Base-by-base conservation (phyloP, 2,888 invertebrate species). In the Drosophila suboccidentalis region DNA sequence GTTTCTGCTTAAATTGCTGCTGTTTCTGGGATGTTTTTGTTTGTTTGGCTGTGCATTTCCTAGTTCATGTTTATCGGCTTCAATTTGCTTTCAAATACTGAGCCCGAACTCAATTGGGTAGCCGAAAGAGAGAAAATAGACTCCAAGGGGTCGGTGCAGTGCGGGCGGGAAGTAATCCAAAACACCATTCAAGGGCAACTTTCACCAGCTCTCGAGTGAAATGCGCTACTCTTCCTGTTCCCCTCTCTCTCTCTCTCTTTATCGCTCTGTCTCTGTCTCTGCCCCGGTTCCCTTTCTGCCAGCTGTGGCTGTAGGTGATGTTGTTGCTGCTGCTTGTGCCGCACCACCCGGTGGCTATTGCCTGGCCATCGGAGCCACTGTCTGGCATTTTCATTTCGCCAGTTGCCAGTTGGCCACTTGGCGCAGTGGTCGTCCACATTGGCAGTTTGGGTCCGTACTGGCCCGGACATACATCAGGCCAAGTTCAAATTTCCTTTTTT, bases 401-500 rank as follows among this genome's bases (percentile, higher is more conserved):
- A 55, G 73, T 75, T 77, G 59, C 43, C 71, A 55, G 73, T 75
- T 77, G 67, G 77, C 65, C 61, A 82, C 65, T 68, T 89, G 82
- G 75, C 89, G 82, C 90, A 87, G 62, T 84, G 87, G 89, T 81
- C 70, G 78, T 75, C 78, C 76, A 65, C 76, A 76, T 77, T 69
- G 88, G 83, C 82, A 85, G 86, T 74, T 75, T 71, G 71, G 67
- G 58, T 53, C 63, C 63, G 70, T 73, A 67, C 72, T 59, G 57
- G 58, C 66, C 65, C 64, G 83, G 86, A 89, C 89, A 85, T 86
- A 88, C 85, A 87, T 86, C 85, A 84, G 82, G 87, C 87, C 89
- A 90, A 87, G 86, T 87, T 88, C 90, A 90, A 90, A 86, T 90
- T 86, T 87, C 83, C 83, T 89, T 84, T 89, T 85, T 89, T 84